Base-by-base conservation (phyloP, 2,888 invertebrate species). In the Amiota minor region DNA sequence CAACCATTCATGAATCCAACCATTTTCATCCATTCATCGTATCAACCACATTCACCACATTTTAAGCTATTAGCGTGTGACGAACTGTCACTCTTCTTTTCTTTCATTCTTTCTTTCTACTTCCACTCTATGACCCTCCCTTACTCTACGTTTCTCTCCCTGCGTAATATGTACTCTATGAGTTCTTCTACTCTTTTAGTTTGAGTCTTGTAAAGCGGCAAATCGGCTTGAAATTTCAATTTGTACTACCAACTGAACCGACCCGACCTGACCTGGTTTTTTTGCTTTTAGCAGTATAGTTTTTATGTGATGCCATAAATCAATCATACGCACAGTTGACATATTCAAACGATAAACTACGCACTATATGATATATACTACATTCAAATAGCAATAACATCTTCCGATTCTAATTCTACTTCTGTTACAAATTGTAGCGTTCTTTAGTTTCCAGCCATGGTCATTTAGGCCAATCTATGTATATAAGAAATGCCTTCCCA, bases 261-360 rank as follows among this genome's bases (percentile, higher is more conserved):
- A 23, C 1, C 23, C 23, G 10, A 65, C 53, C 53, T 18, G 76
- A 23, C 35, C 62, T 10, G 18, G 4, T 50, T 46, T 49, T 12
- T 46, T 12, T 46, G n/a, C 46, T 64, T 47, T 16, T 64, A 45
- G 64, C 76, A 78, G 71, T 35, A 65, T 71, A 74, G 69, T 61
- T 77, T 80, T 79, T 79, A 75, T 73, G 76, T 78, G 76, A 74
- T 55, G 70, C 77, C 86, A 85, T 85, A 85, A 86, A 86, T 85
- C 85, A 85, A 85, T 85, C 85, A 86, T 83, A 76, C 65, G 69
- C 73, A 59, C 53, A 73, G 69, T 74, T 76, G 75, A 76, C 77
- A 67, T 62, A 70, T 64, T 12, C 53, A 73, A 72, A 74, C 76
- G 65, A 70, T 67, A 53, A 78, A 80, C 69, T 77, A 77, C 73